Base-by-base conservation (phyloP, 2,113 vertebrate genomes). In the Catharus fuscescens region DNA sequence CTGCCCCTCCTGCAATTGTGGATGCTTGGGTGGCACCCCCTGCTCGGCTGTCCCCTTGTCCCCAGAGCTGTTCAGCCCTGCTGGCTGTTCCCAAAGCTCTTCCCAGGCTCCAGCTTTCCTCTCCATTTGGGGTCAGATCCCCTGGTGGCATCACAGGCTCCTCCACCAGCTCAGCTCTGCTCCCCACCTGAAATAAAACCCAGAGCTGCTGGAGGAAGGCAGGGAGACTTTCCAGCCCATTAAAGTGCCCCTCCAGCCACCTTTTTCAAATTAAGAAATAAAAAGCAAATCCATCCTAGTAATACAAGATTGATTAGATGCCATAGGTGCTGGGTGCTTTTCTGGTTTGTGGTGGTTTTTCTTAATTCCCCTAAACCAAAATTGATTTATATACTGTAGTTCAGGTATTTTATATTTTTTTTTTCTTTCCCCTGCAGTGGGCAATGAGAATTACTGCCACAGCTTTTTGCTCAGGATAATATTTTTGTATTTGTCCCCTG, bases 241-340 rank as follows among this genome's bases (percentile, higher is more conserved):
- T 84, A n/a, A 64, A 83, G 72, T 24, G 48, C 50, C 77, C 92
- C 94, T 87, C 67, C 76, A 88, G 93, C 65, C 86, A 84, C 81
- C 42, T 86, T 89, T 89, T 83, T 73, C 54, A 28, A 93, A 96
- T 90, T 89, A 86, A 86, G 62, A 81, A 87, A 94, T 82, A 79
- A 93, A 85, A 74, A 82, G 72, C 90, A 91, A 97, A 97, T 93
- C 94, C 80, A 96, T 95, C 91, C 90, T 19, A 23, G 74, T 77
- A 94, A 90, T 32, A 40, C 8, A 92, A 96, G 95, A 97, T 96
- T 88, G 96, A 97, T 96, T 82, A 88, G 92, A 78, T 92, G 94
- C 85, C 95, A 44, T 12, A 57, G 90, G 69, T 88, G 48, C 53
- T 83, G 53, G 83, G 80, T 67, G 81, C 45, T 79, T 80, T 64